Conservation (phyloP, 2,113 vertebrate genomes). For the Atlantisia rogersi region DNA sequence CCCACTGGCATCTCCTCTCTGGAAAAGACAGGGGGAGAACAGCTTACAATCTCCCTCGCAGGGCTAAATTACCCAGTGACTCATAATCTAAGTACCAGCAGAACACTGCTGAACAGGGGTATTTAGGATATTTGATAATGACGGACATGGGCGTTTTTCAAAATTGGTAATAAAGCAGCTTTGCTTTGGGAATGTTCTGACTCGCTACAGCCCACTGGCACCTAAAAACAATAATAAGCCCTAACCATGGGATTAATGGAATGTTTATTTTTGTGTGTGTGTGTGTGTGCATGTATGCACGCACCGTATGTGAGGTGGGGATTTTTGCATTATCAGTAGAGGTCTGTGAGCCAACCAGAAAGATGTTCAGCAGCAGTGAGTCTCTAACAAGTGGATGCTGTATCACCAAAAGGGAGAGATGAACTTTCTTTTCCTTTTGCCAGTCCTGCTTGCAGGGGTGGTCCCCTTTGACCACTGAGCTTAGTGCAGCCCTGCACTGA, state of each 20-base stretch:
- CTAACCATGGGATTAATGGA: neutral
- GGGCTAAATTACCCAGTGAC: constrained; percentile 55
- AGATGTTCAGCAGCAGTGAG: neutral
- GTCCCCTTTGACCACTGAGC: neutral
- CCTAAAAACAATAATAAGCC: neutral
- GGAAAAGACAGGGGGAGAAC: constrained; percentile 24
- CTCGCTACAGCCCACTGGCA: neutral
- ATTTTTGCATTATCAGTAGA: neutral
- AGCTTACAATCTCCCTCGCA: neutral
- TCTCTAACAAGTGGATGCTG: neutral
- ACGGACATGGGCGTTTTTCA: constrained; percentile 5
- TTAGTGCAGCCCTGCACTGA: neutral
- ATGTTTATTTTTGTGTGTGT: neutral
- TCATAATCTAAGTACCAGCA: constrained; percentile 53
- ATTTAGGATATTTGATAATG: constrained; percentile 11
- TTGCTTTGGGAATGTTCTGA: neutral
- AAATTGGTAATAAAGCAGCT: neutral
- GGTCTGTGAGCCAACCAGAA: neutral
- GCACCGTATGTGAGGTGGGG: neutral
- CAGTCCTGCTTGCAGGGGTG: neutral
- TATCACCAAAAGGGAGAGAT: neutral
- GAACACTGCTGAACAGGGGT: neutral
- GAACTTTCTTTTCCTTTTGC: neutral
- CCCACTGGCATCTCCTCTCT: constrained; percentile 61
- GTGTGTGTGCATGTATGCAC: neutral